phyloP scores from a whole-genome alignment of 1,140 invertebrate genomes.

The Euura saliciscinereae region DNA sequence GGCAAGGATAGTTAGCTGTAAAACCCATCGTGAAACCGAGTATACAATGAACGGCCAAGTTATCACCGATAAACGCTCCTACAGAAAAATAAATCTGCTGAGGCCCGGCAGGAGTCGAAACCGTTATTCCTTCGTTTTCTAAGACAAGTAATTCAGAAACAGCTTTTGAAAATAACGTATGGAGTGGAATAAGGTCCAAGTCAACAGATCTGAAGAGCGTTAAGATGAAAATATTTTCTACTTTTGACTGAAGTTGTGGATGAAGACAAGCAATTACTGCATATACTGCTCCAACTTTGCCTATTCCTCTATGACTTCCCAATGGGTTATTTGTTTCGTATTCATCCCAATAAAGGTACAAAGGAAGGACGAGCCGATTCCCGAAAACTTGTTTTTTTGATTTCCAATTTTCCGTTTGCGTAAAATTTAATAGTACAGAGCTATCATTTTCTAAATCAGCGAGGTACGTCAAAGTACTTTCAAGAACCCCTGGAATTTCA shows the following conservation, averaged over 20 bases:
- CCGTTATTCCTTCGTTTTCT: conserved; percentile 11
- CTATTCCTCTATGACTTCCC: conserved; percentile 30
- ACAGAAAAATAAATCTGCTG: conserved; percentile 18
- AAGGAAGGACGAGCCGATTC: conserved; percentile 8
- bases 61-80: conserved; percentile 17
- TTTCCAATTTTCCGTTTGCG: conserved; percentile 20
- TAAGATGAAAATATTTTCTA: conserved; percentile 33
- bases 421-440: conserved; percentile 22
- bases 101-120: conserved; percentile 14
- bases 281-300: conserved; percentile 37
- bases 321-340: conserved; percentile 31
- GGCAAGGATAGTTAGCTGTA: conserved; percentile 15
- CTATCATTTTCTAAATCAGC: conserved; percentile 20
- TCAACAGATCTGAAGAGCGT: conserved; percentile 16
- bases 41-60: conserved; percentile 16
- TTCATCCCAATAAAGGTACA: conserved; percentile 22
- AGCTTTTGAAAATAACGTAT: conserved; percentile 15
- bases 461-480: conserved; percentile 20
- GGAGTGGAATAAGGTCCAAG: conserved; percentile 13
- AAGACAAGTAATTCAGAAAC: conserved; percentile 18
- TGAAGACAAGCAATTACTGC: conserved; percentile 31
- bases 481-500: conserved; percentile 23
- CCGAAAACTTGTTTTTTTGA: not conserved
- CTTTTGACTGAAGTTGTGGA: conserved; percentile 22
- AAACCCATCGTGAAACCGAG: conserved; percentile 22